phyloP scores from a whole-genome alignment of 35 echinoderm and acorn worm genomes.

The Chiridota heheva region DNA sequence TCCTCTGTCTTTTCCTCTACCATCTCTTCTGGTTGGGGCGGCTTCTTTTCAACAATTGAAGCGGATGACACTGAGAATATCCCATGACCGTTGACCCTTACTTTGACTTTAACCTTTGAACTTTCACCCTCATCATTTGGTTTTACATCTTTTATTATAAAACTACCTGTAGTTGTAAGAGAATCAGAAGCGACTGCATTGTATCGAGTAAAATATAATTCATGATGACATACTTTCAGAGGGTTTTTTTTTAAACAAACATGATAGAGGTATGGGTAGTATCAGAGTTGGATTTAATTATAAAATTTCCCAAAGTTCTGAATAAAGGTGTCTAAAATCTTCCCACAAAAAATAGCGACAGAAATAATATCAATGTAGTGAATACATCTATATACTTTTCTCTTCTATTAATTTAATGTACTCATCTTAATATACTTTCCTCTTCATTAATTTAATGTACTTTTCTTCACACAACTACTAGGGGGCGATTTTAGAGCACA shows the following conservation, averaged over 20 bases:
- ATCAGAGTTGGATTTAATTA: no score
- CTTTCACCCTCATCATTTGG: slow-evolving; percentile 83
- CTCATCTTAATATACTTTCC: no score
- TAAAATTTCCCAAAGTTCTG: no score
- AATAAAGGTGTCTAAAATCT: no score
- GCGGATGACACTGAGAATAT: slow-evolving; percentile 85
- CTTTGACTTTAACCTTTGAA: slow-evolving; percentile 96
- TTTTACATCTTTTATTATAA: slow-evolving; percentile 76
- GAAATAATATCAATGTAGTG: no score
- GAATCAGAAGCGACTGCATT: background rate
- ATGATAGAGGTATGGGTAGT: no score
- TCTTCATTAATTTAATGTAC: no score
- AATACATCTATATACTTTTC: no score
- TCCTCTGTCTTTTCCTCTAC: slow-evolving; percentile 46
- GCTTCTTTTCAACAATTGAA: slow-evolving; percentile 78
- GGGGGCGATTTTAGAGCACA: no score
- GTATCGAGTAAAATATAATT: background rate
- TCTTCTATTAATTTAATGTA: no score
- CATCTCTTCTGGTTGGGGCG: slow-evolving; percentile 46
- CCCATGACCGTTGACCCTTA: slow-evolving; percentile 83
- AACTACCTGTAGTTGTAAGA: slow-evolving; percentile 55
- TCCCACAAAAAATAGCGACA: no score
- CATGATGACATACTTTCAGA: background rate
- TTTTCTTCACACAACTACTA: no score
- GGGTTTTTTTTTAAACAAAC: background rate